These are phyloP conservation scores for Macrochelys suwanniensis DNA, from an alignment of 2,797 vertebrate genomes.

Conservation along the genomic window DNA sequence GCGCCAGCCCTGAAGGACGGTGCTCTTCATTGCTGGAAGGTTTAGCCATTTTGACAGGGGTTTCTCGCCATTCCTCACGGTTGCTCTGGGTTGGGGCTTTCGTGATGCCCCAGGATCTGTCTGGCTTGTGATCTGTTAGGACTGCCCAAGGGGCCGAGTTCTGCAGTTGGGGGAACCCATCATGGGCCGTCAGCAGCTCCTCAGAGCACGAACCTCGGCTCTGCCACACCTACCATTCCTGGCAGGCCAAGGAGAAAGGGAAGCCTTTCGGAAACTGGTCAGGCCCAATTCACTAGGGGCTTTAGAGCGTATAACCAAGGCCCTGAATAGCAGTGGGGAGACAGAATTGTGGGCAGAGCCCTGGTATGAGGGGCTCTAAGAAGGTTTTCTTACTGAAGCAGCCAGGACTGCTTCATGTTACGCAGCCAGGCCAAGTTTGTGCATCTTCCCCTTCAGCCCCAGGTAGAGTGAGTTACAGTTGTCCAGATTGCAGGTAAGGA, in stretches of 20 bases:
- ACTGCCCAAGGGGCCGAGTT: not conserved
- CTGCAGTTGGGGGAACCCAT: not conserved
- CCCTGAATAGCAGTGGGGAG: not conserved
- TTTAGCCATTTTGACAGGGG: too few species aligned
- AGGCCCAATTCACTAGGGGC: not conserved
- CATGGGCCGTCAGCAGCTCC: not conserved
- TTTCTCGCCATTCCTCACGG: too few species aligned
- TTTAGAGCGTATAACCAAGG: not conserved
- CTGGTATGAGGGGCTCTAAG: not conserved
- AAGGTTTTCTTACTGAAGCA: not conserved
- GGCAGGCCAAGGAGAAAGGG: not conserved
- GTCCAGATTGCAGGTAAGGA: not conserved
- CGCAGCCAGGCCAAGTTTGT: too few species aligned
- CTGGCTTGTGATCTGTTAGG: too few species aligned
- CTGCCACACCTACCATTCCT: fast-evolving
- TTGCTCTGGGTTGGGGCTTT: too few species aligned
- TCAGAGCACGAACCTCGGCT: not conserved
- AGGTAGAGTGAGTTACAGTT: not conserved
- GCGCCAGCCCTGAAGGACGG: not conserved
- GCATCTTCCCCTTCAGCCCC: not conserved
- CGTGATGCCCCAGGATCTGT: too few species aligned
- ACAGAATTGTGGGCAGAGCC: not conserved
- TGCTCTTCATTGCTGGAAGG: too few species aligned
- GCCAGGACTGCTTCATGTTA: not conserved
- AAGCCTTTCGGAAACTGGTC: too few species aligned